Percentiles rank a stretch among this genome's conserved stretches.
These are phyloP conservation scores for Meiosimyza platycephala DNA, from an alignment of 2,888 invertebrate genomes.

Conservation along the genomic window DNA sequence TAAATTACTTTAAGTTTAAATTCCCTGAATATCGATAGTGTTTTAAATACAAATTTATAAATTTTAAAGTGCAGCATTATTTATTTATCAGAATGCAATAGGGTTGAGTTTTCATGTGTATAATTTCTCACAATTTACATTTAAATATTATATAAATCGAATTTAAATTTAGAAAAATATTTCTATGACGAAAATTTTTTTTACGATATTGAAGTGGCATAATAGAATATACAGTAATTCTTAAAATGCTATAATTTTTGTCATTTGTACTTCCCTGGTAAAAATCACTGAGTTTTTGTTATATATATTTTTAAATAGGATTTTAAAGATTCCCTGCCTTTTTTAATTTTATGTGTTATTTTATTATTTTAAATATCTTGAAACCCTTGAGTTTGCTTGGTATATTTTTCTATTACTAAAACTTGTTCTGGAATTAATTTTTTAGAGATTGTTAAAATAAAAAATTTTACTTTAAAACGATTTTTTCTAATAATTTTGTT, in stretches of 20 bases:
- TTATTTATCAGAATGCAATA: constrained; percentile 9
- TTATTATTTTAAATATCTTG: constrained; percentile 30
- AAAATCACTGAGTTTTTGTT: constrained; percentile 67
- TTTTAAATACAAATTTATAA: constrained; percentile 26
- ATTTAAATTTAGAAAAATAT: not conserved
- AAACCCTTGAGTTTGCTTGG: constrained; percentile 37
- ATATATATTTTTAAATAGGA: constrained; percentile 17
- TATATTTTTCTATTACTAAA: constrained; percentile 30
- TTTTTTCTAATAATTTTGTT: too few relatives aligned
- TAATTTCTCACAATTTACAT: too few relatives aligned
- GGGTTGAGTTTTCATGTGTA: not conserved
- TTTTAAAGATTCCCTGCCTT: constrained; percentile 14
- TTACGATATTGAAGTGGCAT: constrained; percentile 36
- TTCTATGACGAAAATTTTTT: constrained; percentile 13
- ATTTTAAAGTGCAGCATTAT: constrained; percentile 11
- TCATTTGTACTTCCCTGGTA: constrained; percentile 69
- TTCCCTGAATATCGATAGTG: constrained; percentile 29
- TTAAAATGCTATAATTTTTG: constrained; percentile 36
- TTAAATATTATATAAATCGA: not conserved
- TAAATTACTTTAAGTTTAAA: constrained; percentile 40
- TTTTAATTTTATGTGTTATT: constrained; percentile 40
- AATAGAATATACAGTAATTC: constrained; percentile 41
- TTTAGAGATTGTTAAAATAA: too few relatives aligned
- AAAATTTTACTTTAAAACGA: not conserved
- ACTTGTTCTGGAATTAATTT: constrained; percentile 18